Evolutionary conservation across 2,113 vertebrate species (phyloP).

Genomic region (Megaptera novaeangliae): DNA sequence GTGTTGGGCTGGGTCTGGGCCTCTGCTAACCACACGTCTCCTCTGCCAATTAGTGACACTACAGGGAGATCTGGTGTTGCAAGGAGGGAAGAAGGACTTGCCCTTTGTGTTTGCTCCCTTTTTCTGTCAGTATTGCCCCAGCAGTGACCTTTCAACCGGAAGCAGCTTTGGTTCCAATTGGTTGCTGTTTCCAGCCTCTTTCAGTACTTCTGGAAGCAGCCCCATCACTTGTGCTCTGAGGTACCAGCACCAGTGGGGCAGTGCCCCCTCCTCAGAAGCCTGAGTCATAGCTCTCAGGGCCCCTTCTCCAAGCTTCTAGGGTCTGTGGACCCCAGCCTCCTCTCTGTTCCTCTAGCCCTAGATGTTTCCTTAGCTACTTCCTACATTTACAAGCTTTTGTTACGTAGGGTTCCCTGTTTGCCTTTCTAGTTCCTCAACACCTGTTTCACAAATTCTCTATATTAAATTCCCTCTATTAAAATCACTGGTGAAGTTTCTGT

Average conservation of each 20-base stretch:
- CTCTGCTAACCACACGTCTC: neutral
- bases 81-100: neutral
- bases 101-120: neutral
- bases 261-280: neutral
- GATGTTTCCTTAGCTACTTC: neutral
- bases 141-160: neutral
- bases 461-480: neutral
- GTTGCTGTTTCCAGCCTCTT: neutral
- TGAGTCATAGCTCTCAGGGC: neutral
- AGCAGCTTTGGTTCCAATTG: neutral
- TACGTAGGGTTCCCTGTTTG: neutral
- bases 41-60: neutral
- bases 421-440: neutral
- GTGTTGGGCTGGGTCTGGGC: neutral
- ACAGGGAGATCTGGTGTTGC: no score
- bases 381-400: neutral
- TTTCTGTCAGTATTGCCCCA: neutral
- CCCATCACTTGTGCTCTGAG: neutral
- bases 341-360: neutral
- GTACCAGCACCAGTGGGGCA: neutral
- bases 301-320: neutral
- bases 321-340: accelerated
- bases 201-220: neutral
- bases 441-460: neutral
- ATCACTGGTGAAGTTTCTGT: neutral